Percentiles rank a stretch among this genome's conserved stretches.
These are phyloP conservation scores for Heterodera filipjevi DNA, from an alignment of 2,888 invertebrate species.

Conservation along the genomic window DNA sequence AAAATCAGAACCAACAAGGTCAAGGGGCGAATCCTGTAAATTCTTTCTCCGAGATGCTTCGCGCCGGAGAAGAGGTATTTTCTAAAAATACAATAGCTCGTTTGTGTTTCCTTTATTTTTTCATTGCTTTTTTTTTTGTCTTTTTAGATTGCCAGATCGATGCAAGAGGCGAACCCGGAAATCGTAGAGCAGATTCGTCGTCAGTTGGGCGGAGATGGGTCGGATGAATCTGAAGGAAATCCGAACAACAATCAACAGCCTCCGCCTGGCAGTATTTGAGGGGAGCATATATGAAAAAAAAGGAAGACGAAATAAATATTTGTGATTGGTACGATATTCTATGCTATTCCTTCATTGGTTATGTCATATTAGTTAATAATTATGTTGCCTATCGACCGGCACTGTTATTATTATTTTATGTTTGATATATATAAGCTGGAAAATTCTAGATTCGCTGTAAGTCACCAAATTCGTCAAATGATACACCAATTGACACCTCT, in stretches of 20 bases:
- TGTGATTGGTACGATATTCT: conserved; percentile 11
- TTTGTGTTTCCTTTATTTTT: not conserved
- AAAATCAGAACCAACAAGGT: conserved; percentile 38
- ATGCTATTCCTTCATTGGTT: not conserved
- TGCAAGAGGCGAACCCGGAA: conserved; percentile 74
- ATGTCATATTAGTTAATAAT: not conserved
- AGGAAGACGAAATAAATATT: not conserved
- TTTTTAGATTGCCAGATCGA: conserved; percentile 55
- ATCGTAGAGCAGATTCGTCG: conserved; percentile 78
- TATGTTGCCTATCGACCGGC: not conserved
- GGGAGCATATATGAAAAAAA: not conserved
- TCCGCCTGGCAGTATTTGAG: not conserved
- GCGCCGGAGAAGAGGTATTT: conserved; percentile 46
- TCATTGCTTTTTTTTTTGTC: not conserved
- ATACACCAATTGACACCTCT: too few species aligned
- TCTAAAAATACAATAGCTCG: not conserved
- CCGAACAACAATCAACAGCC: conserved; percentile 20
- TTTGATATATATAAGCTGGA: too few species aligned
- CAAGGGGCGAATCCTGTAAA: conserved; percentile 14
- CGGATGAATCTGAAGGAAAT: conserved; percentile 10
- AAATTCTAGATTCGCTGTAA: too few species aligned
- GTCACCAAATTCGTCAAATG: too few species aligned
- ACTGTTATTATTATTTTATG: not conserved
- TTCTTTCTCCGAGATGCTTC: conserved; percentile 36
- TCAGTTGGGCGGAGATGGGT: conserved; percentile 68